Evolutionary conservation across 1,140 invertebrate species (phyloP).

Genomic region (Aricia agestis): DNA sequence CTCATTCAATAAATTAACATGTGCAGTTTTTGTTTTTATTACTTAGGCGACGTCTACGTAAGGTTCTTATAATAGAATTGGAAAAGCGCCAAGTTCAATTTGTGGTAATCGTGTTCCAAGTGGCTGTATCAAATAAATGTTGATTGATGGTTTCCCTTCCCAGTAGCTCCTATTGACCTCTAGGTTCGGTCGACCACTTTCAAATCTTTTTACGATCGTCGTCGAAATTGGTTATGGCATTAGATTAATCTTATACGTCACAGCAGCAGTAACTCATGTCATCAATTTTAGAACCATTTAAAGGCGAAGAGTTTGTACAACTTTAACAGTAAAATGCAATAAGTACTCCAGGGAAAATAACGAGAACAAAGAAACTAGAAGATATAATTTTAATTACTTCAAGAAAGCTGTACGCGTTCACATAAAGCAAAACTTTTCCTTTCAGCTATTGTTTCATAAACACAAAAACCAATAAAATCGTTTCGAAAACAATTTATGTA

Average conservation of each 20-base stretch:
- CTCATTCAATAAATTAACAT: neutral
- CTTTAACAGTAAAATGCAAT: neutral
- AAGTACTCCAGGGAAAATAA: neutral
- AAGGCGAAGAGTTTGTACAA: neutral
- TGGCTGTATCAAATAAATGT: conserved; percentile 63
- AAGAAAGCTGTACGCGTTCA: no score
- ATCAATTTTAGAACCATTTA: neutral
- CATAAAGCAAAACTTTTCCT: neutral
- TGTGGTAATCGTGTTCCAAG: conserved; percentile 60
- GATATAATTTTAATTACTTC: no score
- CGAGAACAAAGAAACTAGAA: neutral
- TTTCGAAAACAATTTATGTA: neutral
- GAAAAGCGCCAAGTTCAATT: conserved; percentile 58
- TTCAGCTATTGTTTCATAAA: neutral
- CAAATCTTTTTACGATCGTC: neutral
- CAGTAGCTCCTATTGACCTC: conserved; percentile 51
- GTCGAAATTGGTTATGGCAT: neutral
- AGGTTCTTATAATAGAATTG: conserved; percentile 53
- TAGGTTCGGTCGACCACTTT: conserved; percentile 23
- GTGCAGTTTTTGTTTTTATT: neutral
- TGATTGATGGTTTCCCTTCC: conserved; percentile 62
- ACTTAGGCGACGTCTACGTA: conserved; percentile 30
- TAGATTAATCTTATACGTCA: neutral
- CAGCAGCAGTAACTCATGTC: neutral
- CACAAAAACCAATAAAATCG: neutral